phyloP scores from a whole-genome alignment of 2,888 invertebrate genomes.

The Acanthacorydalis orientalis region DNA sequence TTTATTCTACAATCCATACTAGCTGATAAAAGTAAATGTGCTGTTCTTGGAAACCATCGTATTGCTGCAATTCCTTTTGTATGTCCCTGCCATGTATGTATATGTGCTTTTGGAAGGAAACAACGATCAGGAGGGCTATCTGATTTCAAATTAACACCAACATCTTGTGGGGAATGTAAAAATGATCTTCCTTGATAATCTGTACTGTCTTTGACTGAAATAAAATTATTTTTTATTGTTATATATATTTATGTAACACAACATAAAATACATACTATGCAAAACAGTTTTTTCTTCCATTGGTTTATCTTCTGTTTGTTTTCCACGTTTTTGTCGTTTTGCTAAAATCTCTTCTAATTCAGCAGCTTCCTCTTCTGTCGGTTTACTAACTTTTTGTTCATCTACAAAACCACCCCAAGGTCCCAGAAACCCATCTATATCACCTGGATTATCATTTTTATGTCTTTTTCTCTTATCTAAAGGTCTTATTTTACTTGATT shows the following conservation, averaged over 20 bases:
- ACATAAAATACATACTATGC: constrained; percentile 48
- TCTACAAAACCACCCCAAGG: constrained; percentile 95
- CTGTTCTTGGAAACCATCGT: constrained; percentile 86
- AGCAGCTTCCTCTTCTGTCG: constrained; percentile 84
- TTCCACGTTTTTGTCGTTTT: constrained; percentile 77
- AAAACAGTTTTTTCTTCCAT: constrained; percentile 89
- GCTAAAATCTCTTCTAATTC: constrained; percentile 88
- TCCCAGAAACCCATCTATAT: constrained; percentile 88
- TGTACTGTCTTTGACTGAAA: constrained; percentile 71
- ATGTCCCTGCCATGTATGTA: constrained; percentile 95
- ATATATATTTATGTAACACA: background rate
- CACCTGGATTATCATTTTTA: constrained; percentile 77
- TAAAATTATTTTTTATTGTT: constrained; percentile 8
- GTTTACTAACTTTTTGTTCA: constrained; percentile 76
- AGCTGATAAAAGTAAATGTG: constrained; percentile 85
- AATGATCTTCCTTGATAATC: constrained; percentile 97
- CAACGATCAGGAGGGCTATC: constrained; percentile 85
- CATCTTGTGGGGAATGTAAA: constrained; percentile 81
- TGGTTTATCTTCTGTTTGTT: constrained; percentile 76
- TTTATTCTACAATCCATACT: constrained; percentile 97
- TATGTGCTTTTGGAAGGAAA: constrained; percentile 88
- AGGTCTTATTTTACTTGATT: constrained; percentile 53
- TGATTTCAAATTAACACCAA: constrained; percentile 74
- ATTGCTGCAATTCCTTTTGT: constrained; percentile 91
- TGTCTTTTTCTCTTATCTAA: constrained; percentile 68